Conservation (phyloP, 2,888 invertebrate genomes). For the Synanthedon myopaeformis region DNA sequence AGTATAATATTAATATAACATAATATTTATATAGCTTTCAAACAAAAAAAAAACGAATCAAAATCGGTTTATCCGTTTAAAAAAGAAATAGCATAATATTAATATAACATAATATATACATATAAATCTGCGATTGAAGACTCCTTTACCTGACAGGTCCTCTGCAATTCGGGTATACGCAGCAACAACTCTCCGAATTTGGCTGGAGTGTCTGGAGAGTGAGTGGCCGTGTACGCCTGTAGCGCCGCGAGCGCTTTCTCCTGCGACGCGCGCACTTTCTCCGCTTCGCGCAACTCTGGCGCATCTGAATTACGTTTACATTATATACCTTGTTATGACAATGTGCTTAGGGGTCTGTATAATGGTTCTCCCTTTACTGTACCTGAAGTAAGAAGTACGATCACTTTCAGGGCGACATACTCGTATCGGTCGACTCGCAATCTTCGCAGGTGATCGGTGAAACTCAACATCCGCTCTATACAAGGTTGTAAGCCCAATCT, state of each 20-base stretch:
- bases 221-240: conserved; percentile 89
- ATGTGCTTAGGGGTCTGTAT: neutral
- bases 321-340: too few species aligned
- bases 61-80: too few species aligned
- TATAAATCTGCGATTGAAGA: too few species aligned
- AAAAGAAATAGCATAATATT: too few species aligned
- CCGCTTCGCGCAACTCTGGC: conserved; percentile 92
- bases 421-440: conserved; percentile 94
- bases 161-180: conserved; percentile 93
- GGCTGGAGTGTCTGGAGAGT: conserved; percentile 92
- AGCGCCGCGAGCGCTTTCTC: conserved; percentile 93
- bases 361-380: conserved; percentile 6
- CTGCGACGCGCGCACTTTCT: conserved; percentile 93
- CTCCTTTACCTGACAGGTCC: conserved; percentile 85
- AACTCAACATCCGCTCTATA: conserved; percentile 93
- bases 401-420: conserved; percentile 96
- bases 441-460: conserved; percentile 91
- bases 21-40: too few species aligned
- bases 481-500: conserved; percentile 86
- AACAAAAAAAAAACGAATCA: too few species aligned
- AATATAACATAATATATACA: too few species aligned
- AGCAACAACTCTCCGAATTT: conserved; percentile 95
- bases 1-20: too few species aligned
- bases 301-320: conserved; percentile 73
- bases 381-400: conserved; percentile 93